Evolutionary conservation across 1,140 invertebrate species (phyloP), one percentile per base, ranked within the genome.

Genomic region (Nephila pilipes): DNA sequence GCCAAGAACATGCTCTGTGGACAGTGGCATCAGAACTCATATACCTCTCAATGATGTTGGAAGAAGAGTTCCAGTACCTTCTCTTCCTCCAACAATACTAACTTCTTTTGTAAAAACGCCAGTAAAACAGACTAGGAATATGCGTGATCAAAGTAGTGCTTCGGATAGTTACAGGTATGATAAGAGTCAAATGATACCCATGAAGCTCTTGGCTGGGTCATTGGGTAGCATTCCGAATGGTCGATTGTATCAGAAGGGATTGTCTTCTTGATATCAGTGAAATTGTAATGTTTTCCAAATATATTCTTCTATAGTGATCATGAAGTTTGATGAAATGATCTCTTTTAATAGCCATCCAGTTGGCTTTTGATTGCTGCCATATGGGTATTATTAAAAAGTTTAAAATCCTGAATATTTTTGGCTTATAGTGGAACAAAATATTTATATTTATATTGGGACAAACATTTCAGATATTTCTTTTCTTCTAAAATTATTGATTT

Each of bases 161-260:
- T 79, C 63, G 8, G 91, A 93, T 54, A 85, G 46, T 25, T 93
- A 93, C 36, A 85, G 91, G 54, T 87, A 87, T 20, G 60, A 93
- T 83, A 88, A 87, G 36, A 93, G 55, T 81, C 92, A 93, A 54
- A 93, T 93, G 92, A 93, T 93, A 54, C 92, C 92, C 3, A 93
- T 65, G 29, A 93, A 93, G 55, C 75, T 93, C 5, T 57, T 93
- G n/a, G 60, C 91, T 38, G 81, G 91, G 2, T 54, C 81, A 32
- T n/a, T 91, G 14, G 60, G 58, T 14, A 55, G 80, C 25, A 85
- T 93, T 32, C 22, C 81, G 1, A 87, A 87, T 79, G 65, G 63
- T 16, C 85, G 91, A 10, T 32, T 93, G 46, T 93, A 87, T 65
- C 91, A 87, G 36, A 93, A 93, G n/a, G 91, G 91, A 4, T 79